These are phyloP conservation scores for Parauchenoglanis ngamensis DNA, from an alignment of 2,797 vertebrate genomes.

Conservation along the genomic window DNA sequence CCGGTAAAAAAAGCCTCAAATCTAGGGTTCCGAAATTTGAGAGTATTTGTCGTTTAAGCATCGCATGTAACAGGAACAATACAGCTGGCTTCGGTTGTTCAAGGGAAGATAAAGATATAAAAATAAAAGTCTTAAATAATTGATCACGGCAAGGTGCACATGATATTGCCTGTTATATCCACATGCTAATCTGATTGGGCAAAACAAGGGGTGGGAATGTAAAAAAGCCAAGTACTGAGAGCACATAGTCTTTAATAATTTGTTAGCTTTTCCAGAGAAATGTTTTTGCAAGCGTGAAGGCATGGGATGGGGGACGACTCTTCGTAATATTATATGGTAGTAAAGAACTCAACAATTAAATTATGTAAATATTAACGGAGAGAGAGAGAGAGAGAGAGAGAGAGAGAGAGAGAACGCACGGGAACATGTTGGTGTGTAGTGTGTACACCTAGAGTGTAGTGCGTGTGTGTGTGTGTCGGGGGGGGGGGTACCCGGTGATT, in stretches of 20 bases:
- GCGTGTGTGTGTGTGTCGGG: neutral
- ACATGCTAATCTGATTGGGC: conserved; percentile 67
- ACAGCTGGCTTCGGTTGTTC: conserved; percentile 63
- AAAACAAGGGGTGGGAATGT: conserved; percentile 56
- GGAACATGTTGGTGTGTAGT: neutral
- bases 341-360: neutral
- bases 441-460: neutral
- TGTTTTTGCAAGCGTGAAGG: conserved; percentile 32
- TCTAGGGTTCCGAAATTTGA: conserved; percentile 49
- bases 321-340: conserved; percentile 19
- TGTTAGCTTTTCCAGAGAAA: conserved; percentile 52
- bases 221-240: conserved; percentile 59
- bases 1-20: neutral
- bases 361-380: neutral
- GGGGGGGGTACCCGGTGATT: conserved; percentile 37
- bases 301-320: conserved; percentile 1
- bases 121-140: conserved; percentile 75
- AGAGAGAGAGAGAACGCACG: conserved; percentile 28
- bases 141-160: conserved; percentile 63
- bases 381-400: neutral
- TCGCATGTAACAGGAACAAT: conserved; percentile 44
- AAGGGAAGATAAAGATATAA: conserved; percentile 63
- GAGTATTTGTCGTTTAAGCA: conserved; percentile 39
- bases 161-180: conserved; percentile 69
- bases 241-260: conserved; percentile 71